Conservation (phyloP, 2,797 vertebrate species). For the Channa striata region DNA sequence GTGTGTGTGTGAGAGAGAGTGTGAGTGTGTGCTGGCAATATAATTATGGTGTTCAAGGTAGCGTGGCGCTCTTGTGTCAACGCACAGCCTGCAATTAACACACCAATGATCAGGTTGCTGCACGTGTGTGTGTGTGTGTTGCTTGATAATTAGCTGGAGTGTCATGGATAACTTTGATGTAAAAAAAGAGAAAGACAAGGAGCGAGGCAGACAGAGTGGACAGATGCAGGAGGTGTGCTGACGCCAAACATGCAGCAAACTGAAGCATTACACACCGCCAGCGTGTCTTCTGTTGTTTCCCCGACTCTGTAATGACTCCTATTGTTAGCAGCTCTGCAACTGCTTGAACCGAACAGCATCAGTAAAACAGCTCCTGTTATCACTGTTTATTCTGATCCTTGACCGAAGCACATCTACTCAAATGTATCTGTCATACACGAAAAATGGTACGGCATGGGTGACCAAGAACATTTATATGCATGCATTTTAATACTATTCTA, state of each 20-base stretch:
- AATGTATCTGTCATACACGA: too few species aligned
- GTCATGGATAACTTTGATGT: constrained; percentile 40
- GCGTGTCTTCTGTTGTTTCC: constrained; percentile 39
- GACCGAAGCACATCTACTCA: too few species aligned
- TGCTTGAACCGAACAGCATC: neutral
- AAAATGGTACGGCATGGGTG: too few species aligned
- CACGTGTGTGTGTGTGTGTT: constrained; percentile 40
- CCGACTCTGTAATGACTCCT: neutral
- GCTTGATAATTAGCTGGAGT: constrained; percentile 41
- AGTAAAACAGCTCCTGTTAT: neutral
- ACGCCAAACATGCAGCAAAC: constrained; percentile 34
- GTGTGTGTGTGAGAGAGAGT: constrained; percentile 19
- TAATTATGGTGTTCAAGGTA: constrained; percentile 57
- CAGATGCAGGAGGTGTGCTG: constrained; percentile 66
- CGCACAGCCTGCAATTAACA: constrained; percentile 58
- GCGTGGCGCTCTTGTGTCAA: constrained; percentile 58
- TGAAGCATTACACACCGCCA: constrained; percentile 12
- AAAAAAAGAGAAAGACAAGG: neutral
- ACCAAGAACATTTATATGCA: too few species aligned
- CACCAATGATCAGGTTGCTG: constrained; percentile 45
- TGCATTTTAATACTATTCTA: too few species aligned
- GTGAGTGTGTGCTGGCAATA: constrained; percentile 16
- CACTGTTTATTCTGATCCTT: too few species aligned
- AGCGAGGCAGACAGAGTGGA: constrained; percentile 14
- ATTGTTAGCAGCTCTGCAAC: neutral